phyloP scores from a whole-genome alignment of 1,140 invertebrate genomes.

The Portunus trituberculatus region DNA sequence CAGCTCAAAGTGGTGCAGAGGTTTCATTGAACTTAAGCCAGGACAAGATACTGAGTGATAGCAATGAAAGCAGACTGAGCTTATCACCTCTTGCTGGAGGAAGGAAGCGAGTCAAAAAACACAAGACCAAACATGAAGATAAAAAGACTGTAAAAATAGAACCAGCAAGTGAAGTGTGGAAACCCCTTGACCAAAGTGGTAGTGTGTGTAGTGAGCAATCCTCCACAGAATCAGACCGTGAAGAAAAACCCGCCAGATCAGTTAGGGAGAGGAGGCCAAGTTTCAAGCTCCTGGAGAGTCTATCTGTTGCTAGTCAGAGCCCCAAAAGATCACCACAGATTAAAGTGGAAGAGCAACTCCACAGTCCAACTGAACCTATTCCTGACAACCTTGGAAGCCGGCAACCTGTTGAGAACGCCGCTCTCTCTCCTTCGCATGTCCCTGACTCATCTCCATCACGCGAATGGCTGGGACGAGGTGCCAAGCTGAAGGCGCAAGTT shows the following conservation, averaged over 20 bases:
- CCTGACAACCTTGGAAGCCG: background rate
- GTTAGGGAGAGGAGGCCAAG: constrained; percentile 62
- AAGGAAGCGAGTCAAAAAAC: background rate
- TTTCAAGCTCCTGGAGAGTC: constrained; percentile 63
- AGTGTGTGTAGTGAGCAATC: background rate
- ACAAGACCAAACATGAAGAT: background rate
- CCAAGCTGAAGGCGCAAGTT: constrained; percentile 67
- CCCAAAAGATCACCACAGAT: constrained; percentile 33
- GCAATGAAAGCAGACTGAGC: background rate
- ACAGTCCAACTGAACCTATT: background rate
- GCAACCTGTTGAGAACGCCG: background rate
- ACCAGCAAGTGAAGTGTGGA: background rate
- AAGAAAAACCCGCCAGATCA: constrained; percentile 17
- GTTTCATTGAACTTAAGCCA: background rate
- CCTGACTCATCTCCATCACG: constrained; percentile 48
- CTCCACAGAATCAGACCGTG: background rate
- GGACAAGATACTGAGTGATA: background rate
- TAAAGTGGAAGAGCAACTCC: background rate
- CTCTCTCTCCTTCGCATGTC: background rate
- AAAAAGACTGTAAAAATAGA: background rate
- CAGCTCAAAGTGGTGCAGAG: background rate
- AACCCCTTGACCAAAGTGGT: background rate
- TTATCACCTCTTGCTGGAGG: background rate
- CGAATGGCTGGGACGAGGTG: constrained; percentile 67
- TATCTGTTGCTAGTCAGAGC: constrained; percentile 34